Percentiles rank a stretch among this genome's conserved stretches.
phyloP scores from a whole-genome alignment of 2,888 invertebrate species.

The Athalia circularis region DNA sequence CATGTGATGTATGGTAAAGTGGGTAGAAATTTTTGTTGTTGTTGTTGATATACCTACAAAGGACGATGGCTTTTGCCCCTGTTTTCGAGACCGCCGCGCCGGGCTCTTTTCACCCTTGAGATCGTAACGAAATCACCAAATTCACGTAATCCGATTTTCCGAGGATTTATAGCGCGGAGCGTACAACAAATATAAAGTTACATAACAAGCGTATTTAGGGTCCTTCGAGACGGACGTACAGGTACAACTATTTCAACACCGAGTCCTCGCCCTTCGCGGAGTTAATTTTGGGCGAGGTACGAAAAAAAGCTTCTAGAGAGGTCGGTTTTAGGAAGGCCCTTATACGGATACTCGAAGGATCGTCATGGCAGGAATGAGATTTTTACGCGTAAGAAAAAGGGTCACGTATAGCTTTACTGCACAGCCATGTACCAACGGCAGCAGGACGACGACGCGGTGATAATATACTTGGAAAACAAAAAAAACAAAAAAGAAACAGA shows the following conservation, averaged over 20 bases:
- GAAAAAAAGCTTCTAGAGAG: conserved; percentile 16
- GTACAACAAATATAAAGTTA: no score
- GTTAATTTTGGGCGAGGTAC: conserved; percentile 17
- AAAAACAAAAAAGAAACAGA: neutral
- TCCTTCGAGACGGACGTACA: neutral
- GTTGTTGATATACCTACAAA: neutral
- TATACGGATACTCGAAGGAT: neutral
- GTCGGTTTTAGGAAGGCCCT: neutral
- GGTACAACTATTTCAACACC: neutral
- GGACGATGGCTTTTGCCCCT: neutral
- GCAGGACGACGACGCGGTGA: neutral
- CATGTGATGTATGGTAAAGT: neutral
- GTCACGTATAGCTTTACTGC: conserved; percentile 9
- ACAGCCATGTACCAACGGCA: neutral
- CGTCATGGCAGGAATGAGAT: neutral
- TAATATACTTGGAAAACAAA: neutral
- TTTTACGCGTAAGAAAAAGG: conserved; percentile 3
- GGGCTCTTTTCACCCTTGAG: neutral
- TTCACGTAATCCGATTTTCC: neutral
- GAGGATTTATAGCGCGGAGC: neutral
- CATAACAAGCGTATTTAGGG: no score
- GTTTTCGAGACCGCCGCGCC: neutral
- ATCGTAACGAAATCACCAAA: neutral
- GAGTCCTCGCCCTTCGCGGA: neutral
- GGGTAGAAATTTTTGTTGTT: neutral